These are phyloP conservation scores for Drosophila rhopaloa DNA, from an alignment of 1,140 invertebrate species.

Conservation along the genomic window DNA sequence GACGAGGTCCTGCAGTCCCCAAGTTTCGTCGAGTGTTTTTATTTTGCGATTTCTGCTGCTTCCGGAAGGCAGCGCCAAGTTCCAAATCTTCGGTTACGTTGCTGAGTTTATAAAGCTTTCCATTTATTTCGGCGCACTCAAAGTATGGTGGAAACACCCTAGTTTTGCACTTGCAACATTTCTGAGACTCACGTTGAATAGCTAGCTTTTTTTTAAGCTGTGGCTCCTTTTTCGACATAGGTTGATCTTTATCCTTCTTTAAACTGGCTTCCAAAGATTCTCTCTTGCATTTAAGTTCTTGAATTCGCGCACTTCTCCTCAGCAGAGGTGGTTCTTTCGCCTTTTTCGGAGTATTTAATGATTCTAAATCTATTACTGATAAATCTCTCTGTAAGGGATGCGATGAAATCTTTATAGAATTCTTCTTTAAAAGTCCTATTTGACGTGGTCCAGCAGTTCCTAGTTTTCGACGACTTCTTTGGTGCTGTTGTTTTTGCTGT, in stretches of 20 bases:
- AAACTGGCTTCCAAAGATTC: not conserved
- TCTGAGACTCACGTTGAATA: not conserved
- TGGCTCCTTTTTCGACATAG: no score
- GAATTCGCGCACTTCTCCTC: not conserved
- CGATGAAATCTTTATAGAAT: not conserved
- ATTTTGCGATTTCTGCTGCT: not conserved
- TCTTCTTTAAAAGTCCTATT: not conserved
- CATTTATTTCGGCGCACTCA: not conserved
- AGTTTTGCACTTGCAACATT: not conserved
- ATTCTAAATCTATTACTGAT: not conserved
- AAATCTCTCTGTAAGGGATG: not conserved
- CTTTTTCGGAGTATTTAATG: not conserved
- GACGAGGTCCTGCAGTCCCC: not conserved
- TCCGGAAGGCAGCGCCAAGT: not conserved
- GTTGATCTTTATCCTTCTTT: not conserved
- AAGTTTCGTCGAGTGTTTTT: not conserved
- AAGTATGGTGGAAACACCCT: not conserved
- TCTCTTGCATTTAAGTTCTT: not conserved
- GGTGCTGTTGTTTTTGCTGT: not conserved
- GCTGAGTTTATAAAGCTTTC: not conserved
- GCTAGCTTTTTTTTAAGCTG: not conserved
- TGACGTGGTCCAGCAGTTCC: not conserved
- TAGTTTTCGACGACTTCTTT: not conserved
- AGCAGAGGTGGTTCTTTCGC: not conserved
- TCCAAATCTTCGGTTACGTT: not conserved